Evolutionary conservation across 2,797 vertebrate species (phyloP), one percentile per base, ranked within the genome.

Genomic region (Carduelis carduelis): DNA sequence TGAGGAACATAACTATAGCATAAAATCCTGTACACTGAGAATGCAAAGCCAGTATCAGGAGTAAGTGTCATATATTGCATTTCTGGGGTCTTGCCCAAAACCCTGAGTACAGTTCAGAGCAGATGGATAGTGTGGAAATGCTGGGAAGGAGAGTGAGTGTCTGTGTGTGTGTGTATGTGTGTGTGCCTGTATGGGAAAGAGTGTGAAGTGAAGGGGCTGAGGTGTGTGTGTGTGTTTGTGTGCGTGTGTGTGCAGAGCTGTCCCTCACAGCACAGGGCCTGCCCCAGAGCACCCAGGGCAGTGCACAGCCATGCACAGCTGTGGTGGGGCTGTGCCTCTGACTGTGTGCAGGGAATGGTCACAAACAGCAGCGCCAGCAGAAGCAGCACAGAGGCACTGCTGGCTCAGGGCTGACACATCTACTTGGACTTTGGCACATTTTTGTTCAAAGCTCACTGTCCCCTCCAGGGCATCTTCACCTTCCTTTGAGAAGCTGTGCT

Each of bases 101-200:
- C 5, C 20, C 2, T 32, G 44, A 30, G 37, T 70, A 24, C 28
- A 81, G 30, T 52, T 75, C 57, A 68, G 49, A 78, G 68, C 55
- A 84, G 46, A 57, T 12, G 32, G 19, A 20, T 28, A 61, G 28
- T 7, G 10, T 65, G 59, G 55, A 81, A 69, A 43, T 44, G 39
- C 52, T 91, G 34, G 32, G 60, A 41, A 80, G 30, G 35, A 83
- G 23, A 5, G 19, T 6, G 4, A 4, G 2, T 56, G 28, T 11
- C 7, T 14, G 3, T 2, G 5, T 1, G 26, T 37, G 24, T 26
- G 9, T 17, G 37, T 32, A 5, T 21, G 18, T 44, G 1, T 35
- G 68, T 32, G 6, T 21, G 18, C n/a, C n/a, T n/a, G n/a, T n/a
- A n/a, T n/a, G n/a, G n/a, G n/a, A n/a, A n/a, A n/a, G n/a, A n/a